Base-by-base conservation (phyloP, 2,888 invertebrate genomes). In the Eutolmus rufibarbis region DNA sequence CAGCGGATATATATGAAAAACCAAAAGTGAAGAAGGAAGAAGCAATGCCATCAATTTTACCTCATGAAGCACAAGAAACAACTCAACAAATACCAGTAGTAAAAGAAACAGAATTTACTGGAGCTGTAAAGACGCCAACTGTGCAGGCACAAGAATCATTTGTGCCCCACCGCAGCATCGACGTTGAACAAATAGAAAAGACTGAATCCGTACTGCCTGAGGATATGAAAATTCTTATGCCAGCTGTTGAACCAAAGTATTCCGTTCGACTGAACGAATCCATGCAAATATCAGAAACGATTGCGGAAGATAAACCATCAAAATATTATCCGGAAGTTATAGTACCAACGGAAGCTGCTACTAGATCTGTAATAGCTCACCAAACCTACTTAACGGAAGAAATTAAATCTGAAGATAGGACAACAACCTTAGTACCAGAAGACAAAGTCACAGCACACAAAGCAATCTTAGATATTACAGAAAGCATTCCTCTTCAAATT, bases 251-350 rank as follows among this genome's bases (percentile, higher is more conserved):
- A 89, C 94, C 96, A 7, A 95, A 94, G 91, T 91, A 95, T 12
- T 95, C 95, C 88, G 93, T 96, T 81, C 94, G 94, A 89, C 92
- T 95, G 76, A 92, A 94, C 51, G 96, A 96, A 92, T 93, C 95
- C 14, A 84, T 96, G 87, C 93, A 95, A 90, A 93, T 96, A 5
- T 95, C 95, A 87, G 96, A 96, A 93, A 94, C 95, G 37, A 93
- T 95, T 89, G 93, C 95, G 2, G 95, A 95, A 92, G 95, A 95
- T 88, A 96, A 95, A 91, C 95, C 96, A 9, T 95, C 95, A 16
- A 96, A 96, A 92, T 96, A 96, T 91, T 95, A 96, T 91, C 96
- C 96, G 3, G 96, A 96, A 92, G 92, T 96, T 82, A 95, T 96
- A 90, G 96, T 96, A 1, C 95, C 96, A 0, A 96, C 96, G 2